Percentiles rank a stretch among this genome's conserved stretches.
phyloP scores from a whole-genome alignment of 2,797 vertebrate species.

The Phalloptychus januarius region DNA sequence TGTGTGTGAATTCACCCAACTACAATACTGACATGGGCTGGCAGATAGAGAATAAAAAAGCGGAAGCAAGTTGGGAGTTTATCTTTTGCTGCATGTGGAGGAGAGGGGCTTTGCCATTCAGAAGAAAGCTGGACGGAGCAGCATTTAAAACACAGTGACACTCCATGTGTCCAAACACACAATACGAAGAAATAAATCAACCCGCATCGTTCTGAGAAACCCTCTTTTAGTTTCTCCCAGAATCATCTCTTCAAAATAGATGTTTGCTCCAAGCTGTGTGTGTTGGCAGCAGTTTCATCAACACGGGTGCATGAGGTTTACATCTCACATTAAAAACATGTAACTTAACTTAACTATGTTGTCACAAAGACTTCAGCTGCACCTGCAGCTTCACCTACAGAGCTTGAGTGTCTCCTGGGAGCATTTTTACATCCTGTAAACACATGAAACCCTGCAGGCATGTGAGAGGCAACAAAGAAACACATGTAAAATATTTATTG shows the following conservation, averaged over 20 bases:
- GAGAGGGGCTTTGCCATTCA: not conserved
- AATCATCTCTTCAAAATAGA: slow-evolving; percentile 30
- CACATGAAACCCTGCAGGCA: not conserved
- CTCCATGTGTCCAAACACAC: not conserved
- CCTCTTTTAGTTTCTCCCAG: slow-evolving; percentile 29
- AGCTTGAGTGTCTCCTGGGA: not conserved
- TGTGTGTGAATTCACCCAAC: not conserved
- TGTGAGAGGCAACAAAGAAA: not conserved
- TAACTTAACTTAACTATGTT: not conserved
- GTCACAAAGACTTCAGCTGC: not conserved
- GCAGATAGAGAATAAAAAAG: not conserved
- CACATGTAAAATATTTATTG: slow-evolving; percentile 39
- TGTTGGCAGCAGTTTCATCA: slow-evolving; percentile 4
- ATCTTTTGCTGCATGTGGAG: slow-evolving; percentile 10
- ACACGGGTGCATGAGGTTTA: slow-evolving; percentile 21
- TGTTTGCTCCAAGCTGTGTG: not conserved
- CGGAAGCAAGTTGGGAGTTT: not conserved
- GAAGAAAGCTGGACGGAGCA: slow-evolving; percentile 12
- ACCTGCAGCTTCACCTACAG: slow-evolving; percentile 18
- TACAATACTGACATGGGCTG: not conserved
- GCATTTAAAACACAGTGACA: slow-evolving; percentile 11
- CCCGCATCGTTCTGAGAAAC: slow-evolving; percentile 11
- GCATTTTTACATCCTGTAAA: slow-evolving; percentile 19
- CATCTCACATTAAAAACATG: not conserved
- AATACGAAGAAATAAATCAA: slow-evolving; percentile 10